Base-by-base conservation (phyloP, 2,113 vertebrate genomes). In the Riparia riparia region DNA sequence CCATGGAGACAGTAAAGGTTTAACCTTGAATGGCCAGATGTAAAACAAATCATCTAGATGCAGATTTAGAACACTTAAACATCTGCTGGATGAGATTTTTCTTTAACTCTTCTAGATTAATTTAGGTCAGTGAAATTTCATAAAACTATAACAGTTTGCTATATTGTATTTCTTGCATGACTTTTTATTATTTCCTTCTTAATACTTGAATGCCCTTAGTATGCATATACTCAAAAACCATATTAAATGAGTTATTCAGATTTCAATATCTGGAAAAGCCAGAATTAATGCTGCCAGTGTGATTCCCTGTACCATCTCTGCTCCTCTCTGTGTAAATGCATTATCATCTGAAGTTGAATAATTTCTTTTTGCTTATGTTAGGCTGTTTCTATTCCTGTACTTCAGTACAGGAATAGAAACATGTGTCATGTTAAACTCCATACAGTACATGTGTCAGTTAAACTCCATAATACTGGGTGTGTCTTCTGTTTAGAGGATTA, bases 91-190 rank as follows among this genome's bases (percentile, higher is more conserved):
- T 54, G 17, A 70, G 14, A 76, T 72, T 49, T 88, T 42, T 68
- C 61, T 60, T 90, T 60, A 82, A 47, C 45, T 17, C 25, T 53
- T 72, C 57, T 76, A 60, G 66, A 69, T 68, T 70, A 80, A 79
- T 90, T 37, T 69, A 69, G 44, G 29, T 74, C n/a, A 58, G 34
- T 70, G 42, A 29, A 57, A 60, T 72, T 77, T 60, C 53, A 17
- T 31, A 69, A 42, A 86, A 83, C 47, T 9, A 19, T 50, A 74
- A 44, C 11, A 82, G 12, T 71, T 71, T 90, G 4, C 42, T 12
- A 4, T 50, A 42, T 28, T 4, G 1, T 58, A 68, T 60, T 7
- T 12, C 34, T 41, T 76, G 14, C 16, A 56, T 0, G 0, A 63
- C 11, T 79, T 82, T 14, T 82, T 14, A 34, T 57, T 72, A 16